Evolutionary conservation across 2,113 vertebrate genomes (phyloP).

Genomic region (Daubentonia madagascariensis): DNA sequence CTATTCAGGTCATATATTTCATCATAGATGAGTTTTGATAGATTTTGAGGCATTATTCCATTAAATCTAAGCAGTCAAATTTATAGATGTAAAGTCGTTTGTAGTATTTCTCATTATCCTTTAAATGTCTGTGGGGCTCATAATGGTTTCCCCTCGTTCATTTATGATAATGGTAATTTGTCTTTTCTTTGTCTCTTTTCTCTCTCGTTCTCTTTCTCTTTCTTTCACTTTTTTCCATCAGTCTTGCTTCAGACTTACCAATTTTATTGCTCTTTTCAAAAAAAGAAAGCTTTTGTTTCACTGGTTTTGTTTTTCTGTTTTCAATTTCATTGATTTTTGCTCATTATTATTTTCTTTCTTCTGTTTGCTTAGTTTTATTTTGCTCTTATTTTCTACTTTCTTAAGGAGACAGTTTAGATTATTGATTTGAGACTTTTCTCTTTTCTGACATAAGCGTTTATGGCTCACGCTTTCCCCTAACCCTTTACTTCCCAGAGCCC

Average conservation of each 20-base stretch:
- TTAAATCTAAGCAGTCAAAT: background rate
- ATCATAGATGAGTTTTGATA: background rate
- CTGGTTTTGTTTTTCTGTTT: background rate
- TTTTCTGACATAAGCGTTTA: background rate
- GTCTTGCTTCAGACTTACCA: background rate
- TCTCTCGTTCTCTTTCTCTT: background rate
- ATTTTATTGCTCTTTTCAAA: background rate
- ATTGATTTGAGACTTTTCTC: background rate
- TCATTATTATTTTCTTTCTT: slow-evolving; percentile 20
- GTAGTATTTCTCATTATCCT: background rate
- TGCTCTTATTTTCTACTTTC: background rate
- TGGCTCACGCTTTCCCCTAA: background rate
- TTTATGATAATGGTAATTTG: background rate
- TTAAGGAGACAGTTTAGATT: background rate
- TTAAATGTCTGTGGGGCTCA: background rate
- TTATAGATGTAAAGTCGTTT: background rate
- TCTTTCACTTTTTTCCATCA: background rate
- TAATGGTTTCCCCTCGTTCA: background rate
- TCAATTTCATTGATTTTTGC: background rate
- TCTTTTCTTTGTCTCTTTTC: too few species aligned
- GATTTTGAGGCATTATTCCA: background rate
- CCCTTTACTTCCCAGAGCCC: background rate
- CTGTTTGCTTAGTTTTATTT: background rate
- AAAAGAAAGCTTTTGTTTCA: background rate
- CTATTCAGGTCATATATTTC: background rate